Base-by-base conservation (phyloP, 2,797 vertebrate species). In the Neopelma chrysocephalum region DNA sequence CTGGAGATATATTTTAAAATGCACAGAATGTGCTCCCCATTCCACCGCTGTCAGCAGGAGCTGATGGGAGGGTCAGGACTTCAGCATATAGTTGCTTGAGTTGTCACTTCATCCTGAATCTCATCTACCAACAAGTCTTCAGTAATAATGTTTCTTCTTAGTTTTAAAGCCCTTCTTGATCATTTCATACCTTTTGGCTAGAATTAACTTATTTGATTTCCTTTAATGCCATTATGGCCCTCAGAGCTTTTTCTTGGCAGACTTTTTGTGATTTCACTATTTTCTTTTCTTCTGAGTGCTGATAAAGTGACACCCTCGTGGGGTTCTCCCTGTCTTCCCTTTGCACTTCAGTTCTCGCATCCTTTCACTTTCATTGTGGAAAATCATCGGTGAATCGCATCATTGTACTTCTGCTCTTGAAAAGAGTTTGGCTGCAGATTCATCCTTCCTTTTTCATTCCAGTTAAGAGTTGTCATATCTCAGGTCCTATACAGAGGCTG, bases 211-310 rank as follows among this genome's bases (percentile, higher is more conserved):
- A 27, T 1, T 60, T 80, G n/a, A 72, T 89, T 87, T 90, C 3
- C 1, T 82, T 64, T 57, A 80, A 32, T 64, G 43, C 60, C 6
- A 1, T 66, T 47, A 51, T 56, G 75, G 29, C 34, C 60, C 51
- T 75, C 60, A 45, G 40, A 70, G 87, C 43, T 77, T 80, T 68
- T 84, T 27, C 40, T 87, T 42, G 34, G n/a, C n/a, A 89, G 66
- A 17, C 21, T 26, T 64, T 79, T 58, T 42, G 57, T 70, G 48
- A 73, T 60, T 80, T 87, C 40, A 27, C 48, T 82, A 0, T 68
- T 92, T 91, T 87, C 75, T 45, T 75, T 95, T 93, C 87, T 91
- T 96, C 43, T 42, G 29, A 91, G 53, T 77, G 21, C 71, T 66
- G 71, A 32, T 38, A 56, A 82, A 80, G 48, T 51, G 58, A 56